phyloP scores from a whole-genome alignment of 92 coral and sea anemone genomes.

The Paramuricea clavata region DNA sequence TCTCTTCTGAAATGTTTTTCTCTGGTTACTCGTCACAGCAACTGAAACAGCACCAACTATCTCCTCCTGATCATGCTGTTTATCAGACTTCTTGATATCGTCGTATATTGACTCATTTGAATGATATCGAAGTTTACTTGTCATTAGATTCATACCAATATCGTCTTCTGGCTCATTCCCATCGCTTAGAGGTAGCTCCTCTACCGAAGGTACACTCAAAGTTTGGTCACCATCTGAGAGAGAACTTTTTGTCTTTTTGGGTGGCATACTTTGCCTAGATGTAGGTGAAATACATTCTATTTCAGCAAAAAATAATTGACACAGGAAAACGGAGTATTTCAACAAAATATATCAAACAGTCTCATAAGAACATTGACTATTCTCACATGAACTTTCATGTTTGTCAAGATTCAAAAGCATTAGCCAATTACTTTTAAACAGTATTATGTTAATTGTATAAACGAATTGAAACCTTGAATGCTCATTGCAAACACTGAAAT shows the following conservation, averaged over 20 bases:
- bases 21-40: slow-evolving; percentile 50
- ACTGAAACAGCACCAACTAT: slow-evolving; percentile 45
- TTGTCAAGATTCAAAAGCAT: too few species aligned
- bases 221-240: slow-evolving; percentile 45
- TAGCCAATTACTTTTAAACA: too few species aligned
- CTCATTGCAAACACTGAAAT: too few species aligned
- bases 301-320: background rate
- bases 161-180: slow-evolving; percentile 12
- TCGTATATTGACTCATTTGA: slow-evolving; percentile 42
- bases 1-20: slow-evolving; percentile 63
- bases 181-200: background rate
- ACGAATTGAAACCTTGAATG: too few species aligned
- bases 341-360: background rate
- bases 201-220: background rate
- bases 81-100: background rate
- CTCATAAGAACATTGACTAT: background rate
- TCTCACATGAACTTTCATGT: too few species aligned
- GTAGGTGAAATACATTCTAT: background rate
- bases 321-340: background rate
- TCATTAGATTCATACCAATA: slow-evolving; percentile 8
- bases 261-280: slow-evolving; percentile 20
- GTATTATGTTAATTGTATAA: too few species aligned
- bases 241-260: background rate
- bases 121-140: slow-evolving; percentile 24
- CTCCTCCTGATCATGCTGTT: slow-evolving; percentile 16